Base-by-base conservation (phyloP, 2,113 vertebrate genomes). In the Mustela nigripes region DNA sequence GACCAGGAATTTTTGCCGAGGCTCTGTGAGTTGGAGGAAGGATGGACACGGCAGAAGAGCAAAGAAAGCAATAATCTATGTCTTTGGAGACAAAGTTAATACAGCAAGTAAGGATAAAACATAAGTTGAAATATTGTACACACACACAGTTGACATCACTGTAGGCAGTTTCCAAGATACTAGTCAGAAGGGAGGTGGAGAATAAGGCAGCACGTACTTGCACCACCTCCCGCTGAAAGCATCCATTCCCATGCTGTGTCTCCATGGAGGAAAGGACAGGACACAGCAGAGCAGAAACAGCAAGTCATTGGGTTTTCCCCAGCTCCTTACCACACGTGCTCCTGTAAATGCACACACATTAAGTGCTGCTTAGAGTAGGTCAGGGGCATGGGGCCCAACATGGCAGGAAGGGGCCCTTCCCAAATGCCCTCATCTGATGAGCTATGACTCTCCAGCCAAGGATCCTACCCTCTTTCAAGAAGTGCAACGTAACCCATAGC, bases 311-410 rank as follows among this genome's bases (percentile, higher is more conserved):
- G 91, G 80, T 86, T 94, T 92, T 91, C 94, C 79, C 15, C 56
- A n/a, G 62, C 6, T 67, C 26, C 42, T 53, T 93, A 60, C 50
- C 50, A 90, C 42, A 92, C 2, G 5, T 97, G 89, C 86, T 95
- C 95, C 86, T 89, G 22, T 93, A 71, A 92, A 82, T 85, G 60
- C 50, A 33, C 19, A 74, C 16, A 1, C 63, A 91, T 97, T 96
- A 98, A 95, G n/a, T 6, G 28, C 67, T 96, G 50, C 89, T 97
- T 96, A 85, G 36, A 26, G 33, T 80, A 92, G 71, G 58, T 96
- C 89, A 90, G 80, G 62, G 28, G 42, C 19, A 45, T 36, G 48
- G 89, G 79, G 21, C 33, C 80, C 79, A 65, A 12, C 16, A 9
- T 86, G 89, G 69, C 28, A 19, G 11, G 63, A 42, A 91, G 94